Conservation (phyloP, 2,113 vertebrate genomes). For the Neomonachus schauinslandi region DNA sequence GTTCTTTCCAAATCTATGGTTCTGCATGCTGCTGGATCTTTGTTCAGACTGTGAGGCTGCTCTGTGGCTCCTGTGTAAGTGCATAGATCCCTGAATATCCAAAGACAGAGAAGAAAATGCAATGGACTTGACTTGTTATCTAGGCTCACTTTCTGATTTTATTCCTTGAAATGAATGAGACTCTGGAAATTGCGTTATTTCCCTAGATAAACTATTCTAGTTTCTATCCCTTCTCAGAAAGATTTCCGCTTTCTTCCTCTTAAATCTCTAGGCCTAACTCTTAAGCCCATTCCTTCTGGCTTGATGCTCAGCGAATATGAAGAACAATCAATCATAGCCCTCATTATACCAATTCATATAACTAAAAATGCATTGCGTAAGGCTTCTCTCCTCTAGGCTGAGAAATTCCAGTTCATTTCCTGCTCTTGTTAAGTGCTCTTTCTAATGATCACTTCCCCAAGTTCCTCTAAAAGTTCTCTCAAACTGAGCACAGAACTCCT, state of each 20-base stretch:
- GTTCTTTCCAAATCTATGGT: background rate
- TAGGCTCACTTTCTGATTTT: constrained; percentile 35
- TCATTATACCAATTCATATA: constrained; percentile 71
- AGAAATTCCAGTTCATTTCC: constrained; percentile 65
- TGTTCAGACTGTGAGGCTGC: background rate
- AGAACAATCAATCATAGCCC: constrained; percentile 67
- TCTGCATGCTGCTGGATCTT: background rate
- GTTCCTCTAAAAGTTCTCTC: constrained; percentile 52
- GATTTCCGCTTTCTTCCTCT: constrained; percentile 58
- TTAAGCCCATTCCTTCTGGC: constrained; percentile 65
- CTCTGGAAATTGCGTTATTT: constrained; percentile 63
- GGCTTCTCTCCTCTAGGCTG: constrained; percentile 25
- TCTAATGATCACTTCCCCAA: constrained; percentile 43
- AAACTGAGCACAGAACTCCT: constrained; percentile 54
- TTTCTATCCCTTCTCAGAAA: constrained; percentile 66
- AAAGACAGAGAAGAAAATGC: background rate
- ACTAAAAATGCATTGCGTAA: constrained; percentile 41
- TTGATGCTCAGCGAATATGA: constrained; percentile 64
- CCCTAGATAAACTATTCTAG: constrained; percentile 69
- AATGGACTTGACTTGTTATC: background rate
- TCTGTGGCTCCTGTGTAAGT: background rate
- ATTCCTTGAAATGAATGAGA: constrained; percentile 56
- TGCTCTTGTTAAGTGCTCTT: constrained; percentile 55
- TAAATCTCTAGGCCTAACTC: constrained; percentile 69
- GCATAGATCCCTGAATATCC: background rate